Conservation (phyloP, 2,113 vertebrate genomes). For the Oxygymnocypris stewartii region DNA sequence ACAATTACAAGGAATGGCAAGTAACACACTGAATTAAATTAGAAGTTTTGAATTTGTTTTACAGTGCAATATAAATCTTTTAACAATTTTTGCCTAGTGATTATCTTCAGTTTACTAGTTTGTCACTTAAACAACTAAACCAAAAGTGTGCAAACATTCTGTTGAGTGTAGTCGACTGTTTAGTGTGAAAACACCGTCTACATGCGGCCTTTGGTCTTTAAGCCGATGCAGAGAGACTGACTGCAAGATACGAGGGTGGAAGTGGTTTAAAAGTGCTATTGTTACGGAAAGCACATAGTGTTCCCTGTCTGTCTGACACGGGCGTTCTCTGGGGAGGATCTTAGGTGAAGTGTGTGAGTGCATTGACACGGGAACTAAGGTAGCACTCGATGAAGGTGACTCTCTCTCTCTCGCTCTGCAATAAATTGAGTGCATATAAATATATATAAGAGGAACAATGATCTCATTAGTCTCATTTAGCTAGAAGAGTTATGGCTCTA, state of each 20-base stretch:
- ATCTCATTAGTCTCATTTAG: conserved; percentile 30
- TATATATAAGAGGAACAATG: conserved; percentile 32
- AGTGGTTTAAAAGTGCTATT: conserved; percentile 8
- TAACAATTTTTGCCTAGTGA: background rate
- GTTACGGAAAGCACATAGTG: background rate
- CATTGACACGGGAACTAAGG: conserved; percentile 9
- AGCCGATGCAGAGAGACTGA: background rate
- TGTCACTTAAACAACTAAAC: background rate
- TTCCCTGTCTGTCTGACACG: background rate
- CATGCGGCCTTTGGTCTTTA: background rate
- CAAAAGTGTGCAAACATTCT: background rate
- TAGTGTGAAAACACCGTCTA: background rate
- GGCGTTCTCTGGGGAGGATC: background rate
- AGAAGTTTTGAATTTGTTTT: background rate
- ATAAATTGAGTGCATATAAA: conserved; percentile 6
- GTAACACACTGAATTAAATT: background rate
- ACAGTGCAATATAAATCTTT: background rate
- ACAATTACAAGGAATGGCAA: no score
- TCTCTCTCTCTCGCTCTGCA: background rate
- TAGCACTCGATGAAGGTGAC: background rate
- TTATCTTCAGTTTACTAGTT: background rate
- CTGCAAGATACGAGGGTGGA: background rate
- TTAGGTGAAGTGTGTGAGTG: conserved; percentile 20
- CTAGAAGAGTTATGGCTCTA: conserved; percentile 28
- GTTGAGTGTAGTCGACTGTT: background rate